These are phyloP conservation scores for Tursiops truncatus DNA, from an alignment of 2,113 vertebrate genomes.

Conservation along the genomic window DNA sequence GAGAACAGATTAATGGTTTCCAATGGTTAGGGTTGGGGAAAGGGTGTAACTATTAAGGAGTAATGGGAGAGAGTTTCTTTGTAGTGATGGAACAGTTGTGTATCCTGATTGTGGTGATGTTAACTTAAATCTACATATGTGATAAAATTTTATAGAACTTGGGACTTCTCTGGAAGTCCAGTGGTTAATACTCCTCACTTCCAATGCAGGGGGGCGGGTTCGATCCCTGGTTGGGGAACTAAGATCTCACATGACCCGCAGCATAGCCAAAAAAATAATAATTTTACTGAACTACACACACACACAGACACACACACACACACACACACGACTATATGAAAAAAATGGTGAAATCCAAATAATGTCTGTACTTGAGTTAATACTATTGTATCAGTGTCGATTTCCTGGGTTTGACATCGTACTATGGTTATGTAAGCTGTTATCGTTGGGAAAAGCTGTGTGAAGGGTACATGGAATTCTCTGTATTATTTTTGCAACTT, in stretches of 20 bases:
- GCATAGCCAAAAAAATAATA: background rate
- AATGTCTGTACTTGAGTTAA: background rate
- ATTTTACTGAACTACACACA: background rate
- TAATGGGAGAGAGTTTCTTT: background rate
- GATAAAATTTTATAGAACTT: background rate
- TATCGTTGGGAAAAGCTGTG: background rate
- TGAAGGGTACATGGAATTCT: constrained; percentile 17
- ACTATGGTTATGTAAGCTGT: background rate
- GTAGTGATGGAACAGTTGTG: background rate
- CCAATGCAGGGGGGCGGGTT: no score
- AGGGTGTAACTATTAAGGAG: background rate
- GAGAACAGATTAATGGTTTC: background rate
- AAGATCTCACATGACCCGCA: no score
- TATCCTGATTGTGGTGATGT: background rate
- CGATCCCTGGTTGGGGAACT: no score
- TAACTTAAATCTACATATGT: background rate
- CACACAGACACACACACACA: no score
- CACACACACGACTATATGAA: background rate
- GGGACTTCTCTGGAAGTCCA: no score
- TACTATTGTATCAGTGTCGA: background rate
- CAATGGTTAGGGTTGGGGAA: background rate
- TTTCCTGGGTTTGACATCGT: background rate
- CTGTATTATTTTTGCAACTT: constrained; percentile 33
- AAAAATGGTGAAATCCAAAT: constrained; percentile 22
- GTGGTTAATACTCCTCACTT: no score